phyloP scores from a whole-genome alignment of 53 echinoderm and acorn worm species.

The Pentamera pediparva region DNA sequence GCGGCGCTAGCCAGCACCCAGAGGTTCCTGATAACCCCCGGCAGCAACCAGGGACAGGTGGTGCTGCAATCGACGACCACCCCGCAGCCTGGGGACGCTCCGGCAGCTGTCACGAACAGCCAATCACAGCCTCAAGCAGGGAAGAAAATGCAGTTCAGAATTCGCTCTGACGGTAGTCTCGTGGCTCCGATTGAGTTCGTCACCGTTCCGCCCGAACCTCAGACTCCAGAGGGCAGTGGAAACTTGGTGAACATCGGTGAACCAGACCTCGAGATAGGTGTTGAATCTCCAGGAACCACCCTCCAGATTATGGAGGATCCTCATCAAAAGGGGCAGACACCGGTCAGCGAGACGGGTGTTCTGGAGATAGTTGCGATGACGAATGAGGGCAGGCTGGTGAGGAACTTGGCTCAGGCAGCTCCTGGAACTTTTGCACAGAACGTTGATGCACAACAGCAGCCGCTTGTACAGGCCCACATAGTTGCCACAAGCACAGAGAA shows the following conservation, averaged over 20 bases:
- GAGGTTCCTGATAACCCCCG: background rate
- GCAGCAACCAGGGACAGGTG: constrained; percentile 51
- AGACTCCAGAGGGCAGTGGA: background rate
- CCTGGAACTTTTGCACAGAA: background rate
- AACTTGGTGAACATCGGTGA: constrained; percentile 5
- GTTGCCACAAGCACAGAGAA: constrained; percentile 15
- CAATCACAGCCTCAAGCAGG: constrained; percentile 6
- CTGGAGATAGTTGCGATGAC: constrained; percentile 39
- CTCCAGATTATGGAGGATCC: constrained; percentile 19
- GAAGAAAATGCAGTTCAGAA: constrained; percentile 7
- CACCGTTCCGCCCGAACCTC: background rate
- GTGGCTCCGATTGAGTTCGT: background rate
- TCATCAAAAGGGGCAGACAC: background rate
- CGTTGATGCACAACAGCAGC: background rate
- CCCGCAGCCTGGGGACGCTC: background rate
- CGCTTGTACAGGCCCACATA: constrained; percentile 10
- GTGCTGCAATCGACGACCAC: constrained; percentile 38
- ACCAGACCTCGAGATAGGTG: background rate
- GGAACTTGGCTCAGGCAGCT: constrained; percentile 47
- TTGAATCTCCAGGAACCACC: background rate
- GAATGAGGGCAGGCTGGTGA: constrained; percentile 41
- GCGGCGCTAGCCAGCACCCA: background rate
- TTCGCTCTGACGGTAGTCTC: background rate
- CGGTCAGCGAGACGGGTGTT: constrained; percentile 1
- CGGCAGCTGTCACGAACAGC: constrained; percentile 1